Percentiles rank a stretch among this genome's conserved stretches.
Evolutionary conservation across 2,888 invertebrate species (phyloP).

Genomic region (Cyaniris semiargus): DNA sequence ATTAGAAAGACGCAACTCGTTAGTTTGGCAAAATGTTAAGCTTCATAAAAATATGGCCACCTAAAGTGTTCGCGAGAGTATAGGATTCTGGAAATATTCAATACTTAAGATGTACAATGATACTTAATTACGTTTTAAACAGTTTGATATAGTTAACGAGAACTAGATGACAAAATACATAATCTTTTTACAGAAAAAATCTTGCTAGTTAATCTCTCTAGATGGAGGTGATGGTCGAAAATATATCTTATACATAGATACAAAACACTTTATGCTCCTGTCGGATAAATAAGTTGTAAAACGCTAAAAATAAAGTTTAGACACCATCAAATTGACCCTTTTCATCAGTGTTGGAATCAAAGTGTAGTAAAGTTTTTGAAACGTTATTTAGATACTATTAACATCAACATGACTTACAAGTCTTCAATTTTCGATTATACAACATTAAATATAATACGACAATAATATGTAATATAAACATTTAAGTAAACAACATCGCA

Average conservation of each 20-base stretch:
- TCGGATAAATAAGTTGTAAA: conserved; percentile 2
- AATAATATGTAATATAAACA: conserved; percentile 41
- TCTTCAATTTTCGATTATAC: conserved; percentile 21
- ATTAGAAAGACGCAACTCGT: conserved; percentile 50
- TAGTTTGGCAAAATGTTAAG: conserved; percentile 35
- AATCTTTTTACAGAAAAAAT: background rate
- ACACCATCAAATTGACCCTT: conserved; percentile 42
- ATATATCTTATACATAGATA: background rate
- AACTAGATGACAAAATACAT: background rate
- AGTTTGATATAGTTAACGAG: background rate
- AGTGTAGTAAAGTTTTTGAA: background rate
- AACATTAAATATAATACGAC: conserved; percentile 32
- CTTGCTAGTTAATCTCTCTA: background rate
- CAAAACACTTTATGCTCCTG: background rate
- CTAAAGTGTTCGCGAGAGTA: conserved; percentile 11
- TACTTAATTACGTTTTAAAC: background rate
- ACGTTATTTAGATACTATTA: background rate
- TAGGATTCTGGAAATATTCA: conserved; percentile 20
- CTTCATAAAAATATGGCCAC: conserved; percentile 28
- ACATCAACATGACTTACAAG: conserved; percentile 14
- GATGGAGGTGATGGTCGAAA: background rate
- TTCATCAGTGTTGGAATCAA: conserved; percentile 23
- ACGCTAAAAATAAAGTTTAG: conserved; percentile 30
- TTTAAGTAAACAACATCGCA: conserved; percentile 41
- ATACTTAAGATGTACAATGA: conserved; percentile 15